Base-by-base conservation (phyloP, 2,797 vertebrate genomes). In the Gymnoscopelus microlampas region DNA sequence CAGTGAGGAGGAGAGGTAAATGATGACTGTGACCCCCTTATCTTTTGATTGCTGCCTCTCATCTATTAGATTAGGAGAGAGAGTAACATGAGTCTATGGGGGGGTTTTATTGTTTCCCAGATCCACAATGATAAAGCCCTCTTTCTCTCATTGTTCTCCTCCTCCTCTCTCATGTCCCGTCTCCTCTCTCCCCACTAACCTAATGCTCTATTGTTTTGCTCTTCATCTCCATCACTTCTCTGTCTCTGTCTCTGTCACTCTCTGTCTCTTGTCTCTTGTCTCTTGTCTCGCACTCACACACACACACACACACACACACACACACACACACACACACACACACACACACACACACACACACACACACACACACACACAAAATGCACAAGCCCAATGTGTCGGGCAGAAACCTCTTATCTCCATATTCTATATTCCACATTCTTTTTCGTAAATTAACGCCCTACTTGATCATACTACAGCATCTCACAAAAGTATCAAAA, bases 1-100 rank as follows among this genome's bases (percentile, higher is more conserved):
- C 74, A 95, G 92, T 0, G 97, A 99, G 66, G 96, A 97, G 63
- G 95, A 98, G 82, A 98, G 97, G 97, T 97, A 81, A 63, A 8
- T 44, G 39, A 8, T 9, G 39, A 10, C 39, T 44, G 8, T 44
- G 39, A 44, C 1, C 7, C 39, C 35, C 50, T 73, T 23, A 9
- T 50, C 15, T 68, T 57, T 53, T 53, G 12, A 66, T 53, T 58
- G 48, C 63, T 65, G 13, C 61, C 63, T 54, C 0, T 59, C 77
- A 71, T 53, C 76, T 71, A 29, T 76, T 54, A 71, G 59, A 79
- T 77, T 76, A 44, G 39, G 39, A 85, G 60, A 15, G 74, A 78
- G 61, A 74, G 78, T 15, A 13, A 6, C 56, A 59, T 60, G 72
- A 75, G 39, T 66, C 76, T 74, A 84, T 26, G 71, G 72, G 83